A percentile compares a stretch with the other conserved stretches of the same genome.
These are phyloP conservation scores for Drosophila fulvimacula DNA, from an alignment of 2,888 invertebrate genomes.

Conservation along the genomic window DNA sequence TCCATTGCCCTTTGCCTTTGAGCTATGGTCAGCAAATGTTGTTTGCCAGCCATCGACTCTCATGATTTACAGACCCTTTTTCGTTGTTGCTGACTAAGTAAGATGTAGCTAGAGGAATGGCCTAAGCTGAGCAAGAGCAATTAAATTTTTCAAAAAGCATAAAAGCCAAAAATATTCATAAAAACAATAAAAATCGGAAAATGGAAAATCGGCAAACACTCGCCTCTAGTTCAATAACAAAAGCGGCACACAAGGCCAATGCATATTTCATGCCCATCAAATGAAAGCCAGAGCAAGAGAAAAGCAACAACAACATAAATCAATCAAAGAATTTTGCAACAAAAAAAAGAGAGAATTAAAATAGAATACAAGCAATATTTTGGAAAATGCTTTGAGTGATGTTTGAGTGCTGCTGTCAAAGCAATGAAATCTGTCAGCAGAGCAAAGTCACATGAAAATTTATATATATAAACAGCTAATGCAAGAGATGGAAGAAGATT, in stretches of 20 bases:
- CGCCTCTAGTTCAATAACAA: constrained; percentile 19
- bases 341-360: neutral
- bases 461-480: neutral
- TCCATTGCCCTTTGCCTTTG: constrained; percentile 37
- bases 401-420: constrained; percentile 49
- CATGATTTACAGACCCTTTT: neutral
- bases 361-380: constrained; percentile 2
- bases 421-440: constrained; percentile 36
- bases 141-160: constrained; percentile 5
- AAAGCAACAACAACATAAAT: neutral
- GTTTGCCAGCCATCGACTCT: constrained; percentile 26
- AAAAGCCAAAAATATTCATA: constrained; percentile 2
- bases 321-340: neutral
- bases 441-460: constrained; percentile 10
- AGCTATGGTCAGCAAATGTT: constrained; percentile 62
- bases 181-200: constrained; percentile 8
- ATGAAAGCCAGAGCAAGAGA: neutral
- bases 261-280: constrained; percentile 36
- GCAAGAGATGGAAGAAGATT: neutral
- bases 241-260: constrained; percentile 6
- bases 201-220: neutral
- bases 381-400: constrained; percentile 25
- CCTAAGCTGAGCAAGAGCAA: neutral
- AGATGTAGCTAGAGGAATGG: neutral
- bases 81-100: constrained; percentile 9